These are phyloP conservation scores for Micromussa lordhowensis DNA, from an alignment of 92 coral and sea anemone species.

Conservation along the genomic window DNA sequence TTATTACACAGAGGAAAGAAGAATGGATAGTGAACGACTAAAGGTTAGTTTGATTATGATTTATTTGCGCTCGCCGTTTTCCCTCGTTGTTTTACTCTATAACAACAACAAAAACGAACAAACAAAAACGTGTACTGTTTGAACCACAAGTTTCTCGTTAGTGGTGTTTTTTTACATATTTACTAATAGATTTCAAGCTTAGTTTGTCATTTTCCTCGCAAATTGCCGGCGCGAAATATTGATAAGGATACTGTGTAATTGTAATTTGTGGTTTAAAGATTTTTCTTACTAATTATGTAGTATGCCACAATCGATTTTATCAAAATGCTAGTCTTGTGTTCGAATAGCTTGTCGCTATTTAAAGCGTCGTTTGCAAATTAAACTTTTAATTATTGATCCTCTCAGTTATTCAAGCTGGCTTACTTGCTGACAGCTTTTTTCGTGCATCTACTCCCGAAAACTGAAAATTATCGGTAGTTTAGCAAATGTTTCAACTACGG, in stretches of 20 bases:
- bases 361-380: neutral
- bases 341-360: neutral
- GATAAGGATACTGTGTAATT: neutral
- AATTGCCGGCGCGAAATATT: neutral
- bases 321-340: neutral
- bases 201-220: neutral
- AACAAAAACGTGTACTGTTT: neutral
- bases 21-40: slow-evolving; percentile 87
- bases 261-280: neutral
- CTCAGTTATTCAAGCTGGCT: no score
- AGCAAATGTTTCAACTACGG: neutral
- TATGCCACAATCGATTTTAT: neutral
- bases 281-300: neutral
- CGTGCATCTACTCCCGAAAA: neutral
- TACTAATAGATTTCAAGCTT: neutral
- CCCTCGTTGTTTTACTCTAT: neutral
- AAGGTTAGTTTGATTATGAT: slow-evolving; percentile 58
- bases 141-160: neutral
- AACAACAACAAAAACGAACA: neutral
- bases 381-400: neutral
- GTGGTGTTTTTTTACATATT: neutral
- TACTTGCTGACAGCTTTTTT: neutral
- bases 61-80: neutral
- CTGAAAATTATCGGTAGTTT: neutral
- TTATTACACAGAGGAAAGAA: slow-evolving; percentile 82